These are phyloP conservation scores for Sebastes itinus DNA, from an alignment of 2,797 vertebrate genomes.

Conservation along the genomic window DNA sequence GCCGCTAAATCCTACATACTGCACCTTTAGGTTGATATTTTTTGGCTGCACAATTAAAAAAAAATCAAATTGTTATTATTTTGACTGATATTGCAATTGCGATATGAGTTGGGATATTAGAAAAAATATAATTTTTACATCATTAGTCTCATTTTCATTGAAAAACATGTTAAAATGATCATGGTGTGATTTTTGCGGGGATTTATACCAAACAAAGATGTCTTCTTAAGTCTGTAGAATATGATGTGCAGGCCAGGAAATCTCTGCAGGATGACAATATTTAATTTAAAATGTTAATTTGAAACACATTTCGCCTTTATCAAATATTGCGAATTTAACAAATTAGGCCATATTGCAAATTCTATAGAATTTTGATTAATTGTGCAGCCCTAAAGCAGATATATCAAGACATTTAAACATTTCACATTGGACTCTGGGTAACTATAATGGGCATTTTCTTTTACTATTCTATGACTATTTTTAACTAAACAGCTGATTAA, in stretches of 20 bases:
- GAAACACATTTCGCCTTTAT: background rate
- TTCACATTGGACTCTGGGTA: background rate
- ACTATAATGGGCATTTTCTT: background rate
- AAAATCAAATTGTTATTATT: background rate
- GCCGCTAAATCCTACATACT: no score
- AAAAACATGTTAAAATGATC: background rate
- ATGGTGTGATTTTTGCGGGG: background rate
- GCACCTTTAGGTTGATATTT: no score
- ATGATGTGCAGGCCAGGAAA: background rate
- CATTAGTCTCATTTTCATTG: background rate
- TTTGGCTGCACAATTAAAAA: fast-evolving
- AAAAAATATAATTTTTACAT: background rate
- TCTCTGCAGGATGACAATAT: background rate
- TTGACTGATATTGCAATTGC: background rate
- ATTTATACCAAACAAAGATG: background rate
- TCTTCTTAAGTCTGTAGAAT: background rate
- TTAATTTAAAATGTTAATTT: background rate
- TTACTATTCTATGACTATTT: background rate
- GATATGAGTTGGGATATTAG: background rate
- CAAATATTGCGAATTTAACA: background rate
- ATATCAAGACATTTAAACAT: background rate
- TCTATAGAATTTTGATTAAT: background rate
- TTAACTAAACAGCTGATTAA: background rate
- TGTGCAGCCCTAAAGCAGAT: background rate
- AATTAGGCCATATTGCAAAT: background rate